Conservation (phyloP, 2,888 invertebrate genomes). For the Cataglyphis rosenhaueri region DNA sequence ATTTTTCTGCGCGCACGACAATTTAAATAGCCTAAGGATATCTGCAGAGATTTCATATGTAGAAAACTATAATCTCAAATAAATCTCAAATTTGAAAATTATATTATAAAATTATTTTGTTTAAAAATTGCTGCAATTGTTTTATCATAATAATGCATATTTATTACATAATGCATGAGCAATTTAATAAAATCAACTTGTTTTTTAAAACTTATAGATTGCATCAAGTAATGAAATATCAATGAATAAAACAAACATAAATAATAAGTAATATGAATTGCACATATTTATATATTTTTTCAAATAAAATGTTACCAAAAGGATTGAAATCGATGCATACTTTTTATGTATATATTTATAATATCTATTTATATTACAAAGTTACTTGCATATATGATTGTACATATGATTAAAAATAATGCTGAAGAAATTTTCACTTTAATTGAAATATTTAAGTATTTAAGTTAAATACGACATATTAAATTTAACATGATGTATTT, state of each 20-base stretch:
- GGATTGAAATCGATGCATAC: neutral
- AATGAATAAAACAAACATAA: neutral
- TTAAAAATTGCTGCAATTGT: neutral
- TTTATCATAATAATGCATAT: neutral
- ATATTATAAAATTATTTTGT: neutral
- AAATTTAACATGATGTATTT: too few species aligned
- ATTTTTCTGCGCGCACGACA: neutral
- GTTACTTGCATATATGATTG: neutral
- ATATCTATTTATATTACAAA: neutral
- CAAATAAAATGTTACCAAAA: neutral
- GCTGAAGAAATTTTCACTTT: neutral
- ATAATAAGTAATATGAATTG: neutral
- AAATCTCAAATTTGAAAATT: neutral
- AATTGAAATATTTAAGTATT: too few species aligned
- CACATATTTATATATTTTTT: neutral
- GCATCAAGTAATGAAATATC: neutral
- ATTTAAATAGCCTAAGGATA: neutral
- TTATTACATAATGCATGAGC: neutral
- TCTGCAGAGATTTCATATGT: neutral
- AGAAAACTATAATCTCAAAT: neutral
- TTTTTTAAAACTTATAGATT: neutral
- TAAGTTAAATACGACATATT: too few species aligned
- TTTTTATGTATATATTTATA: neutral
- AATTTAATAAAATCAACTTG: neutral
- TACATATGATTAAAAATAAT: neutral